These are phyloP conservation scores for Neomorphus geoffroyi DNA, from an alignment of 2,797 vertebrate species.

Conservation along the genomic window DNA sequence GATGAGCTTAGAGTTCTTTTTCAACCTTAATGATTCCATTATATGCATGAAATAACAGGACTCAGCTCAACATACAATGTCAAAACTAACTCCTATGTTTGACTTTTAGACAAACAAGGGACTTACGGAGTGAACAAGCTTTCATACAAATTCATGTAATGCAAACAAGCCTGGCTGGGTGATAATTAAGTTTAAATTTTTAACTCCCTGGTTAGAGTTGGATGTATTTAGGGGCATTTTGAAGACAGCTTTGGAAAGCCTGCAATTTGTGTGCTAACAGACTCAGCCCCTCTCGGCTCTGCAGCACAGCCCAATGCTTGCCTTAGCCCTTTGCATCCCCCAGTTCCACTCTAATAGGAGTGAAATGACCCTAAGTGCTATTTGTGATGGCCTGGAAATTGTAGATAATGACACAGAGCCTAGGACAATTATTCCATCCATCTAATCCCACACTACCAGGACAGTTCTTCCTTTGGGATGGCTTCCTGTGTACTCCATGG, in stretches of 20 bases:
- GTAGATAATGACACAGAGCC: slow-evolving; percentile 66
- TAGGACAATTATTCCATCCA: slow-evolving; percentile 33
- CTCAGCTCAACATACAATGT: not conserved
- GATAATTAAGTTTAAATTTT: slow-evolving; percentile 65
- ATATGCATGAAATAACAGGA: not conserved
- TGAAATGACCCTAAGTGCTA: slow-evolving; percentile 56
- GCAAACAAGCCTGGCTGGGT: slow-evolving; percentile 41
- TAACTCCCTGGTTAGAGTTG: slow-evolving; percentile 16
- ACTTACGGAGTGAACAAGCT: not conserved
- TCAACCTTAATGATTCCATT: too few species aligned
- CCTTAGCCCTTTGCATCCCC: not conserved
- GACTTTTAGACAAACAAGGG: not conserved
- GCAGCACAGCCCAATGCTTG: slow-evolving; percentile 40
- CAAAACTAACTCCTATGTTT: not conserved
- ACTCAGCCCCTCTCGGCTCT: slow-evolving; percentile 62
- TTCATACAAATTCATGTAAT: not conserved
- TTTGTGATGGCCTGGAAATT: slow-evolving; percentile 68
- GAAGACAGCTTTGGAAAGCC: slow-evolving; percentile 63
- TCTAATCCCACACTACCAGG: slow-evolving; percentile 26
- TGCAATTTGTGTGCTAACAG: slow-evolving; percentile 71
- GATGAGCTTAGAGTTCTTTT: too few species aligned
- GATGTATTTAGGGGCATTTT: slow-evolving; percentile 45
- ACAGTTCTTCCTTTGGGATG: not conserved
- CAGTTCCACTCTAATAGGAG: slow-evolving; percentile 28
- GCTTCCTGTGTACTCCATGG: not conserved